Evolutionary conservation across 1,140 invertebrate genomes (phyloP).

Genomic region (Drosophila mauritiana): DNA sequence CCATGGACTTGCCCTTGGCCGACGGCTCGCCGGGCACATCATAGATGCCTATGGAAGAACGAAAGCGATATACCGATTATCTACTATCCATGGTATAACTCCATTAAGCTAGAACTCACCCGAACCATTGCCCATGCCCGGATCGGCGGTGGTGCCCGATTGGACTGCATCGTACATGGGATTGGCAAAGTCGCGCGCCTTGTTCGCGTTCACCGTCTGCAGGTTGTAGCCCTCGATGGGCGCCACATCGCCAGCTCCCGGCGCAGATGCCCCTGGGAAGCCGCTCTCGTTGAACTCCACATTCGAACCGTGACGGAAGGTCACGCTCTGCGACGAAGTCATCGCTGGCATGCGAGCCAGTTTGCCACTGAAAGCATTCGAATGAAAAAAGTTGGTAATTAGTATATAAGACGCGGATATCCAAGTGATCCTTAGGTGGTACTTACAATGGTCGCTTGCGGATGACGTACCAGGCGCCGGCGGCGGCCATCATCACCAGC

Average conservation of each 20-base stretch:
- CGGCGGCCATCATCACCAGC: constrained; percentile 89
- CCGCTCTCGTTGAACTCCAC: constrained; percentile 93
- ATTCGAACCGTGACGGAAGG: constrained; percentile 97
- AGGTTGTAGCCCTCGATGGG: constrained; percentile 85
- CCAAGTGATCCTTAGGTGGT: constrained; percentile 13
- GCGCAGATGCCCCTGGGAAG: constrained; percentile 85
- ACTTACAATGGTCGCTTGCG: constrained; percentile 94
- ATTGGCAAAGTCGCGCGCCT: constrained; percentile 96
- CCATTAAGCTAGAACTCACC: constrained; percentile 70
- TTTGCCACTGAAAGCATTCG: constrained; percentile 88
- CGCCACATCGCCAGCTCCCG: constrained; percentile 63
- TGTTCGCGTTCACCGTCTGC: constrained; percentile 90
- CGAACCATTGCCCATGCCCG: constrained; percentile 87
- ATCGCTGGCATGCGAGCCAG: constrained; percentile 89
- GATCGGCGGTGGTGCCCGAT: constrained; percentile 84
- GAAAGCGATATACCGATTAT: constrained; percentile 19
- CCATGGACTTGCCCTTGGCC: constrained; percentile 86
- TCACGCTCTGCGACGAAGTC: constrained; percentile 95
- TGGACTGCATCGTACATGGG: constrained; percentile 96
- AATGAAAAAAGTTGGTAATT: neutral
- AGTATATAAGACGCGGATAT: neutral
- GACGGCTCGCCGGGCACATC: constrained; percentile 91
- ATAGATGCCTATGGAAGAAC: constrained; percentile 87
- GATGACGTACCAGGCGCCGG: constrained; percentile 92
- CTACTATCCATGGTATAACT: neutral